Percentiles rank a stretch among this genome's conserved stretches.
These are phyloP conservation scores for Epizoanthus illoricatus DNA, from an alignment of 92 coral and sea anemone species.

Conservation along the genomic window DNA sequence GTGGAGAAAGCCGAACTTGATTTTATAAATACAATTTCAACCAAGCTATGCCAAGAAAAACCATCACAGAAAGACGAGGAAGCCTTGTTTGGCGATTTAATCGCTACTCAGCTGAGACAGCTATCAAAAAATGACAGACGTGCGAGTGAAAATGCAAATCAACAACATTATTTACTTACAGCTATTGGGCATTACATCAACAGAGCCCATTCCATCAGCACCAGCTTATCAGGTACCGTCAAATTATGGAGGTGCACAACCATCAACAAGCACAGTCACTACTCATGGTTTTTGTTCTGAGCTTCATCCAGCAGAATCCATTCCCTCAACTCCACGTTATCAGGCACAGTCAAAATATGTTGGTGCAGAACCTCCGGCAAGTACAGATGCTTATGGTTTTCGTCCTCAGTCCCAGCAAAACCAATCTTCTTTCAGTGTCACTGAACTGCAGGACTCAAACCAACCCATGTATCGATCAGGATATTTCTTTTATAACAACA, in stretches of 20 bases:
- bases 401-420: slow-evolving; percentile 41
- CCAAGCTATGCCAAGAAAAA: slow-evolving; percentile 46
- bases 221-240: slow-evolving; percentile 33
- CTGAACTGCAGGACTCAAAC: slow-evolving; percentile 39
- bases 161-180: slow-evolving; percentile 56
- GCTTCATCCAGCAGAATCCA: slow-evolving; percentile 12
- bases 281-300: slow-evolving; percentile 16
- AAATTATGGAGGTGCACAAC: slow-evolving; percentile 34
- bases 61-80: slow-evolving; percentile 66
- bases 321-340: slow-evolving; percentile 27
- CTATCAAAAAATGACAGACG: slow-evolving; percentile 46
- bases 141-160: slow-evolving; percentile 58
- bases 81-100: slow-evolving; percentile 61
- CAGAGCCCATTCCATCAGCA: slow-evolving; percentile 38
- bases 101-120: slow-evolving; percentile 64
- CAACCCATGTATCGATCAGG: slow-evolving; percentile 37
- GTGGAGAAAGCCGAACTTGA: slow-evolving; percentile 55
- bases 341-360: slow-evolving; percentile 36
- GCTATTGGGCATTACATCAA: slow-evolving; percentile 50
- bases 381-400: slow-evolving; percentile 38
- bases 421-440: slow-evolving; percentile 39
- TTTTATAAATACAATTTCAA: slow-evolving; percentile 43
- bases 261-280: slow-evolving; percentile 17
- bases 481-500: slow-evolving; percentile 39
- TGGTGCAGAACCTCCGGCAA: slow-evolving; percentile 40